phyloP scores from a whole-genome alignment of 2,888 invertebrate genomes.

The Stenoptilia bipunctidactyla region DNA sequence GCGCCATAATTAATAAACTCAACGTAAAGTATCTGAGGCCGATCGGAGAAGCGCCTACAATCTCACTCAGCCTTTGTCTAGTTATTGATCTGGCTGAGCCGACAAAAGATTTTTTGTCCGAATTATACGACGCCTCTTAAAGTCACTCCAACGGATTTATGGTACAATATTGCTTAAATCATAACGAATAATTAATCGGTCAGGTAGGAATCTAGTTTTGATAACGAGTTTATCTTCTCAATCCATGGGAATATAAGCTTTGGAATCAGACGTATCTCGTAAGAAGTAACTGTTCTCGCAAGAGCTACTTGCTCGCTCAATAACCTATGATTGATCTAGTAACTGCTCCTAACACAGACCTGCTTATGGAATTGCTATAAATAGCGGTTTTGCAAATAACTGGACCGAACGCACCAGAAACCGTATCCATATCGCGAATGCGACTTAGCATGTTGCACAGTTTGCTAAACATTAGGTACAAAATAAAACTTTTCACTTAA shows the following conservation, averaged over 20 bases:
- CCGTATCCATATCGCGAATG: constrained; percentile 34
- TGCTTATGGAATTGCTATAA: constrained; percentile 56
- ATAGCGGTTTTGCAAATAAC: constrained; percentile 66
- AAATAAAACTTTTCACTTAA: no score
- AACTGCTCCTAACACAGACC: constrained; percentile 31
- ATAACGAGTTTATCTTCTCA: no score
- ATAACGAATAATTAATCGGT: no score
- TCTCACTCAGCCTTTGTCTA: constrained; percentile 65
- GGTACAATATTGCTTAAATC: no score
- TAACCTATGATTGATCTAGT: constrained; percentile 18
- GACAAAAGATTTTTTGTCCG: constrained; percentile 39
- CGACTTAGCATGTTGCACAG: constrained; percentile 25
- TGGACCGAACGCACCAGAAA: constrained; percentile 44
- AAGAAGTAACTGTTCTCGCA: no score
- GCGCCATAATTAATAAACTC: constrained; percentile 71
- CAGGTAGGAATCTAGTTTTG: no score
- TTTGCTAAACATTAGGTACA: background rate
- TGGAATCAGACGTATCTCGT: no score
- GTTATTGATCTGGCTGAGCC: constrained; percentile 56
- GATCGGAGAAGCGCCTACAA: constrained; percentile 62
- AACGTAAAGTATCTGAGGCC: constrained; percentile 69
- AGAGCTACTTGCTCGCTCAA: background rate
- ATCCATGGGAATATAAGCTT: no score
- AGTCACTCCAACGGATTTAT: no score
- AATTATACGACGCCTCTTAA: constrained; percentile 14